Base-by-base conservation (phyloP, 1,140 invertebrate genomes). In the Meloidogyne hapla region DNA sequence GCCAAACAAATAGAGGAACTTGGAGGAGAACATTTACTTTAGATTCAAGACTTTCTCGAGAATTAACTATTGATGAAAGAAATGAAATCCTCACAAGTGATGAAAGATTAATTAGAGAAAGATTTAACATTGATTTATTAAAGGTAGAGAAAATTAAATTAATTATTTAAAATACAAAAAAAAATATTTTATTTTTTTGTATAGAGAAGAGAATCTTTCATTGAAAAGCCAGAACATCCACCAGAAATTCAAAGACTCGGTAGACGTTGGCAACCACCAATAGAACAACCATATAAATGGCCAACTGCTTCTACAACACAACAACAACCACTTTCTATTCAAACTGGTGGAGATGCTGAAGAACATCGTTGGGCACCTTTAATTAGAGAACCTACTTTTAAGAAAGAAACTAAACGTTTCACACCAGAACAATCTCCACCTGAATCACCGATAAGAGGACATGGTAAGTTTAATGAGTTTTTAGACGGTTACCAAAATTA, bases 61-160 rank as follows among this genome's bases (percentile, higher is more conserved):
- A 8, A 56, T 56, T 56, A 56, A 56, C 8, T n/a, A 75, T 80
- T 23, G 74, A 78, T 15, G 83, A 80, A 10, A 80, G 84, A 64
- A 86, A 86, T 72, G 85, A 86, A 69, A 86, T 86, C 67, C 26
- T 86, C 13, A 84, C 80, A 21, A 86, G 84, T 38, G 85, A 87
- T 10, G 85, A 86, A 56, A 25, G 86, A 3, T 69, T 86, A 12
- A 83, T 79, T 63, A 69, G 77, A 56, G 85, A 86, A 69, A 74
- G 70, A 15, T 87, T 85, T 61, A 78, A 86, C 15, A 79, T 86
- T 38, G 85, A 86, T 74, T 23, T 86, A 26, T 56, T 85, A 40
- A 83, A 73, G 67, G 74, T 75, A 6, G n/a, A n/a, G n/a, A n/a
- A 21, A n/a, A n/a, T 56, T 56, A 21, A 56, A 48, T 18, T 18